phyloP scores from a whole-genome alignment of 30 jellyfish, hydroid and myxozoan species.

The Catostylus mosaicus region DNA sequence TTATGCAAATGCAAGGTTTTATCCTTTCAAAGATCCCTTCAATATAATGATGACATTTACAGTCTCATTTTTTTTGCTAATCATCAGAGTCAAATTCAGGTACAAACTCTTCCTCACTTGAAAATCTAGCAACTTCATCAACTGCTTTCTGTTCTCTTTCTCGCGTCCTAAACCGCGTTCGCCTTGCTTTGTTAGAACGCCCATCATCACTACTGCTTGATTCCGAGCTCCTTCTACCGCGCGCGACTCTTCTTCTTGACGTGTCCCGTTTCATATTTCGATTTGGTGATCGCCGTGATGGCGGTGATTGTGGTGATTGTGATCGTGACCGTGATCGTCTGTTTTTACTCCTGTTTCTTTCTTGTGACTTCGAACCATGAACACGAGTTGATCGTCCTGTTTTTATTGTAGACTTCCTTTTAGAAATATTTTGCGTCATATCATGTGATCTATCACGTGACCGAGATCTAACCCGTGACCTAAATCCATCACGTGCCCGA shows the following conservation, averaged over 20 bases:
- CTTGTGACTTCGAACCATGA: slow-evolving; percentile 31
- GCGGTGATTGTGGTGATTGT: slow-evolving; percentile 14
- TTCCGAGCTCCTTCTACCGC: not conserved
- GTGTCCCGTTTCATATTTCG: not conserved
- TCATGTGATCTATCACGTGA: slow-evolving; percentile 29
- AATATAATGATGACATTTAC: too few species aligned
- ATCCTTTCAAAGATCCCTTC: too few species aligned
- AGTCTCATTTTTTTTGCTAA: not conserved
- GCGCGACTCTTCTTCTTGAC: slow-evolving; percentile 11
- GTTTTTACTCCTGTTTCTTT: not conserved
- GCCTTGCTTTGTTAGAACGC: not conserved
- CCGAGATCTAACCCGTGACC: slow-evolving; percentile 36
- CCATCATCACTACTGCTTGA: slow-evolving; percentile 8
- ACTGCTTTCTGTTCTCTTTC: not conserved
- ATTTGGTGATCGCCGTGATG: slow-evolving; percentile 32
- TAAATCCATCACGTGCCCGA: slow-evolving; percentile 12
- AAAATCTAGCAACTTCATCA: not conserved
- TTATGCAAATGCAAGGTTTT: too few species aligned
- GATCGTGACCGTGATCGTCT: slow-evolving; percentile 24
- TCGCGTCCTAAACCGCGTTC: not conserved
- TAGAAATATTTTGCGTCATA: too few species aligned
- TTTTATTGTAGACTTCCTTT: not conserved
- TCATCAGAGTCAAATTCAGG: slow-evolving; percentile 65
- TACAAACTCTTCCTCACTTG: slow-evolving; percentile 31
- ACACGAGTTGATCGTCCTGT: not conserved